Evolutionary conservation across 2,797 vertebrate species (phyloP).

Genomic region (Dromococcyx pavoninus): DNA sequence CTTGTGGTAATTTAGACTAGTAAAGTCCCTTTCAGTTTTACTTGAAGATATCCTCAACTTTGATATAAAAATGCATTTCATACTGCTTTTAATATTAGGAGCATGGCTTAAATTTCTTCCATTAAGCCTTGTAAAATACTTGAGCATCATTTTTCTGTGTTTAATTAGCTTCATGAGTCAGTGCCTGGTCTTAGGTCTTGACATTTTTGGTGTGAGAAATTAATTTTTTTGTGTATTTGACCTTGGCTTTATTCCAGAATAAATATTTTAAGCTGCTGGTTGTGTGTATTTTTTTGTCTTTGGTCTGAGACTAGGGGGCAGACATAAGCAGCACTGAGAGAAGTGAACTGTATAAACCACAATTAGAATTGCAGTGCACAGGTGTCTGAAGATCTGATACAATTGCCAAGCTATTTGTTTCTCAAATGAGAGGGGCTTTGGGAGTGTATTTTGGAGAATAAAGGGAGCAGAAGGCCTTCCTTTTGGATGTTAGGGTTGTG

Average conservation of each 20-base stretch:
- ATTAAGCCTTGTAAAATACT: neutral
- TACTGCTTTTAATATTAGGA: neutral
- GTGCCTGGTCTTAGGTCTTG: neutral
- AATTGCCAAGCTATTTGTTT: constrained; percentile 68
- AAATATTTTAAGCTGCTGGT: constrained; percentile 57
- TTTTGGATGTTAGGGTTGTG: neutral
- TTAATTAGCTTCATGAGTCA: constrained; percentile 53
- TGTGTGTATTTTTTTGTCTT: constrained; percentile 7
- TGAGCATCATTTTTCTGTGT: neutral
- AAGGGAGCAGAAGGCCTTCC: constrained; percentile 36
- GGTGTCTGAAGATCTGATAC: constrained; percentile 51
- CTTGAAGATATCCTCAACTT: neutral
- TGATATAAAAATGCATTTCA: neutral
- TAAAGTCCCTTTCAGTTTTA: neutral
- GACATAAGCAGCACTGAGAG: constrained; percentile 36
- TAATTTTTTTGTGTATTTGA: constrained; percentile 17
- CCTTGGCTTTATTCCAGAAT: constrained; percentile 51
- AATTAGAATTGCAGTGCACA: constrained; percentile 61
- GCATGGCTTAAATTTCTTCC: neutral
- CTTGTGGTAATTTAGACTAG: neutral
- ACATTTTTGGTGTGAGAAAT: neutral
- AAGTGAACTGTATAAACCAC: constrained; percentile 65
- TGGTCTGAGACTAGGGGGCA: constrained; percentile 33
- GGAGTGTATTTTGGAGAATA: constrained; percentile 38
- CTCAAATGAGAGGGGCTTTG: constrained; percentile 48